Conservation (phyloP, 2,113 vertebrate genomes). For the Bettongia penicillata region DNA sequence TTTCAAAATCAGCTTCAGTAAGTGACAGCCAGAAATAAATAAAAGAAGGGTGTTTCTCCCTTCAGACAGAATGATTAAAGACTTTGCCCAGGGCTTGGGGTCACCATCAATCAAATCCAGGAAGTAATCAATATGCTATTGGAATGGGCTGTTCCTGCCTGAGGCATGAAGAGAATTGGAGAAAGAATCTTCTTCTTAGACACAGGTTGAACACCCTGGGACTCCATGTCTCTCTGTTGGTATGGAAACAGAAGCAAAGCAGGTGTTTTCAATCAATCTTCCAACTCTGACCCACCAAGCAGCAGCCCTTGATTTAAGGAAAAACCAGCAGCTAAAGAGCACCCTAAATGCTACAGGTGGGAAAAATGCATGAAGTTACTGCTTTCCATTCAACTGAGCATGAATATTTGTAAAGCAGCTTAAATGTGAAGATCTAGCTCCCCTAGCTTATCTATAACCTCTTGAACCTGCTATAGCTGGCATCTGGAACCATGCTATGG, state of each 20-base stretch:
- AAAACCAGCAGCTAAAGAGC: not conserved
- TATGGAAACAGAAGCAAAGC: conserved; percentile 60
- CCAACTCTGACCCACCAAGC: not conserved
- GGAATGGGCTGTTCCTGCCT: conserved; percentile 14
- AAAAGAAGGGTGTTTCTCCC: conserved; percentile 36
- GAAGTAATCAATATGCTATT: conserved; percentile 53
- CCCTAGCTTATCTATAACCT: not conserved
- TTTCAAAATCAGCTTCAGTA: conserved; percentile 42
- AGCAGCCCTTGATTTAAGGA: not conserved
- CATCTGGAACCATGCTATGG: not conserved
- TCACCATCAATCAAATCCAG: not conserved
- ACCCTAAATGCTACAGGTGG: not conserved
- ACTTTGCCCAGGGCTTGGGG: conserved; percentile 1
- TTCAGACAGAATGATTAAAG: not conserved
- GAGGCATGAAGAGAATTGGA: conserved; percentile 4
- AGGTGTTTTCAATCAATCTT: not conserved
- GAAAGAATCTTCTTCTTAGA: conserved; percentile 7
- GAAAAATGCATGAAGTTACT: not conserved
- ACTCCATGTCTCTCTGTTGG: not conserved
- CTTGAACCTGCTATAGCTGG: not conserved
- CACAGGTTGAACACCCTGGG: not conserved
- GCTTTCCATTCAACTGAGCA: not conserved
- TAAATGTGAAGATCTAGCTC: not conserved
- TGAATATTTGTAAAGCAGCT: not conserved
- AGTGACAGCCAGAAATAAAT: conserved; percentile 16